Evolutionary conservation across 2,888 invertebrate species (phyloP), one percentile per base, ranked within the genome.

Genomic region (Cheilosia grossa): DNA sequence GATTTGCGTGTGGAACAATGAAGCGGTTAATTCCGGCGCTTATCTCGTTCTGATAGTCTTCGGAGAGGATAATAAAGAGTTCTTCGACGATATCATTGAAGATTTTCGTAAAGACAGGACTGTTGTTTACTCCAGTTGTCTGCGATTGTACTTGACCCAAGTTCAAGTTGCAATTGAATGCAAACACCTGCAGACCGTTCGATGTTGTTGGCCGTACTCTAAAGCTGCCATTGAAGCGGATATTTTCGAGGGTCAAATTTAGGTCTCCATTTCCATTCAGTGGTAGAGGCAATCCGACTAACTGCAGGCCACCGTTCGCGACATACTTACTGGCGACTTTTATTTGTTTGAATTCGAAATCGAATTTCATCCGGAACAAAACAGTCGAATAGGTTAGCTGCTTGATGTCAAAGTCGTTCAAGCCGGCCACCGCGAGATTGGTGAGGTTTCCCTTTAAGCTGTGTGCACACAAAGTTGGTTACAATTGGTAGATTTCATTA

Each of bases 401-500:
- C 2, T 75, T 74, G 7, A 91, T 88, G 37, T 90, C 89, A 59
- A 90, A 91, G 10, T 89, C 81, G 69, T 91, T 88, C 2, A 91
- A 86, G 9, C 90, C 91, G 19, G 82, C 87, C 1, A 91, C 37
- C 0, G 69, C 79, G 2, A 90, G 66, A 21, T 90, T 87, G 13
- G 89, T 89, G 0, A 90, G 75, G 67, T 90, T 89, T 4, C 89
- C 90, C 3, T 75, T 59, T 9, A 87, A 86, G 4, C 90, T 89
- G 63, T 4, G 70, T 15, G 10, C 4, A 37, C 37, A 63, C 63
- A 4, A n/a, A 17, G 4, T 63, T 4, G 21, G 17, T 2, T 51
- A 33, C 27, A 42, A 0, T 40, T 10, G 1, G 4, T 54, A 37
- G 13, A 10, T 0, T 47, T 17, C 13, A 30, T 21, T 7, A 13